Evolutionary conservation across 2,888 invertebrate species (phyloP), one percentile per base, ranked within the genome.

Genomic region (Brachylomia viminalis): DNA sequence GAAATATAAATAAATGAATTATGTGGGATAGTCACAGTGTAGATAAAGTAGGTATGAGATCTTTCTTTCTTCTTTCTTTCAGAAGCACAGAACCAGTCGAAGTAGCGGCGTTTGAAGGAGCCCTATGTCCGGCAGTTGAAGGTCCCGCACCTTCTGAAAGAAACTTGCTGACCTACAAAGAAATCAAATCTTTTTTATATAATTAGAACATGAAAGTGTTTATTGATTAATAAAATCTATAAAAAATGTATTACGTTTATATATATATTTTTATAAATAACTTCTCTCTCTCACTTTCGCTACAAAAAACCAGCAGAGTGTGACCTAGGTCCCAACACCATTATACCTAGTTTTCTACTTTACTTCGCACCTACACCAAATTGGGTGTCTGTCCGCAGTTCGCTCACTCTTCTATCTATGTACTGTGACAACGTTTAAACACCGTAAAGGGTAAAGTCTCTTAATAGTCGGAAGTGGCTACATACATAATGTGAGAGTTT

Each of bases 391-490:
- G 1, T 15, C 10, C 13, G 33, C 1, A 74, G n/a, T 64, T 58
- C 1, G 0, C 6, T 15, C 3, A 64, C 79, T 79, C 33, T 13
- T 54, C 1, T 23, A 0, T 6, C 0, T 6, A 10, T 64, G 0
- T 7, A 75, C 65, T 65, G 45, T 71, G 80, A 20, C 71, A 58
- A 15, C 20, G 8, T 23, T 76, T 58, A 47, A 67, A 42, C 5
- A 45, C 45, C 45, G 5, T 64, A n/a, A 17, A 47, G 58, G 17
- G 58, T 20, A n/a, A 77, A 45, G 58, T 64, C 52, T 69, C 64
- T 47, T 80, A 70, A 71, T 33, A 68, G 71, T 56, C 52, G 52
- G 1, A 66, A 79, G 66, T 73, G 72, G 38, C 52, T 54, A 20
- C 54, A 65, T 38, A 11, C 38, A 38, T 38, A 38, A 38, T 68